These are phyloP conservation scores for Saguinus oedipus DNA, from an alignment of 2,797 vertebrate genomes.

Conservation along the genomic window DNA sequence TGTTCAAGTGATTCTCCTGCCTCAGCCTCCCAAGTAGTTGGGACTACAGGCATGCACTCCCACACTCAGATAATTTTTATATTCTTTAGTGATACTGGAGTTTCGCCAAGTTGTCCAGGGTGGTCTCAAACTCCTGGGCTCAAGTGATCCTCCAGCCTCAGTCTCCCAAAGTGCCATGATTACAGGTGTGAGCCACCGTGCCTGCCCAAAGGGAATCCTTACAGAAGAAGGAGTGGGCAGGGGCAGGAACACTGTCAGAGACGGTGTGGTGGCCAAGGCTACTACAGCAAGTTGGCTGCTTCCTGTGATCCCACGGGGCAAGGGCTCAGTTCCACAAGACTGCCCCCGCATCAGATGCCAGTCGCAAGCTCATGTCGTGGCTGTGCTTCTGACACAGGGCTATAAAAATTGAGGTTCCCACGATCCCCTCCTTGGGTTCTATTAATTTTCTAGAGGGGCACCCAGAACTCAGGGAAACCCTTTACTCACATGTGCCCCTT, in stretches of 20 bases:
- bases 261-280: background rate
- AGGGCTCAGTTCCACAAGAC: background rate
- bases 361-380: background rate
- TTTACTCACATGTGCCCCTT: background rate
- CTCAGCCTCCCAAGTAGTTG: too few species aligned
- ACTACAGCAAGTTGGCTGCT: background rate
- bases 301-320: background rate
- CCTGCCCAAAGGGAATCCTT: background rate
- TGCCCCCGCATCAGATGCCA: background rate
- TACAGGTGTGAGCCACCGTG: too few species aligned
- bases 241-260: background rate
- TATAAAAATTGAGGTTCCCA: background rate
- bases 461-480: background rate
- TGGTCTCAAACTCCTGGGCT: too few species aligned
- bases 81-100: too few species aligned
- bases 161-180: too few species aligned
- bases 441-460: background rate
- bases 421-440: background rate
- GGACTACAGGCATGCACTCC: too few species aligned
- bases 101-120: too few species aligned
- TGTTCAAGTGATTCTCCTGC: too few species aligned
- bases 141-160: too few species aligned
- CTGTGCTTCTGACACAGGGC: background rate
- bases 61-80: too few species aligned
- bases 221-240: background rate